These are phyloP conservation scores for Cataglyphis cursor DNA, from an alignment of 2,888 invertebrate species.

Conservation along the genomic window DNA sequence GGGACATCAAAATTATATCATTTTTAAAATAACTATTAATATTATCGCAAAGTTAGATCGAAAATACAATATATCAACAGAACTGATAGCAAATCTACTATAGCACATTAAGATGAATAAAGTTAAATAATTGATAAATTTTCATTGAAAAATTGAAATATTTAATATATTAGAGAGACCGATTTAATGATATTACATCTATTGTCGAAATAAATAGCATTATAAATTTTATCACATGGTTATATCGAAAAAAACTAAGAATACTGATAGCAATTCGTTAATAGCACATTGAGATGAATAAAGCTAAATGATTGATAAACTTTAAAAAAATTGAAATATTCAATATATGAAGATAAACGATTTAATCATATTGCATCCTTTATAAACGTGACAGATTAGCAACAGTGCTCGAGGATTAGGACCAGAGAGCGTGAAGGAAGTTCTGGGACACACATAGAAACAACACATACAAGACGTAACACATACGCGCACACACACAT, in stretches of 20 bases:
- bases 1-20: not conserved
- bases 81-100: not conserved
- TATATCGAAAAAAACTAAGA: not conserved
- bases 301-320: not conserved
- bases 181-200: not conserved
- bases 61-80: not conserved
- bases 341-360: not conserved
- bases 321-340: not conserved
- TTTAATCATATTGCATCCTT: not conserved
- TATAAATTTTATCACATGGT: not conserved
- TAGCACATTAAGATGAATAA: not conserved
- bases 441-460: not conserved
- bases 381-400: not conserved
- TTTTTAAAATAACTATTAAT: not conserved
- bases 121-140: not conserved
- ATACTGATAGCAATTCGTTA: not conserved
- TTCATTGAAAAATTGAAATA: not conserved
- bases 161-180: not conserved
- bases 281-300: not conserved
- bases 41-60: not conserved
- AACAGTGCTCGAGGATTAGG: slow-evolving; percentile 1
- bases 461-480: not conserved
- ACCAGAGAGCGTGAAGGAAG: slow-evolving; percentile 8
- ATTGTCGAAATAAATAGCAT: not conserved
- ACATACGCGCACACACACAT: not conserved